Conservation (phyloP, 1,140 invertebrate species). For the Drosophila auraria region DNA sequence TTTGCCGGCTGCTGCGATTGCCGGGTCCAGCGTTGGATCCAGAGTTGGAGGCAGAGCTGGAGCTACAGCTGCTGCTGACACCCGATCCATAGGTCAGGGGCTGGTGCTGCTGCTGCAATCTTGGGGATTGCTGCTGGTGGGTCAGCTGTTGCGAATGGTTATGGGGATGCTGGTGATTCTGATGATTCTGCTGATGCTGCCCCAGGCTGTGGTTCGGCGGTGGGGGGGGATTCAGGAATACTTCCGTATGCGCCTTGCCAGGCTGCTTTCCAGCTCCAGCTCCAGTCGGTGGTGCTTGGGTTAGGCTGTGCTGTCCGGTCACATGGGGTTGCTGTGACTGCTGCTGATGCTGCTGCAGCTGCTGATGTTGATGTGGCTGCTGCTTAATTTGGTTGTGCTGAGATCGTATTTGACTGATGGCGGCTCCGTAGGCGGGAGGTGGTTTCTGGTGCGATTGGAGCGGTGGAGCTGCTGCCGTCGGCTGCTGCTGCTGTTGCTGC, state of each 20-base stretch:
- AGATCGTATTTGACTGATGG: conserved; percentile 85
- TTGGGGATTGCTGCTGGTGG: conserved; percentile 13
- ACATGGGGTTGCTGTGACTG: conserved; percentile 39
- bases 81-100: conserved; percentile 20
- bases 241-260: conserved; percentile 63
- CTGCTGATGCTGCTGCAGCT: conserved; percentile 36
- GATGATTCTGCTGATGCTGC: conserved; percentile 19
- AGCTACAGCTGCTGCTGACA: conserved; percentile 15
- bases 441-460: conserved; percentile 78
- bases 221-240: conserved; percentile 73
- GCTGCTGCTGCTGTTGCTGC: conserved; percentile 47
- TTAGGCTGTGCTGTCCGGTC: conserved; percentile 57
- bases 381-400: conserved; percentile 85
- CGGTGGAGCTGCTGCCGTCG: conserved; percentile 29
- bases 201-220: conserved; percentile 40
- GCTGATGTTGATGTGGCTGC: conserved; percentile 54
- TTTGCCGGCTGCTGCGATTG: conserved; percentile 53
- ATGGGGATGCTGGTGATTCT: conserved; percentile 41
- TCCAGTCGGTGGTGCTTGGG: conserved; percentile 64
- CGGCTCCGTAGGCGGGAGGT: conserved; percentile 82
- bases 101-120: conserved; percentile 37
- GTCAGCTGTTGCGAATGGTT: conserved; percentile 27
- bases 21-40: neutral
- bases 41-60: conserved; percentile 12
- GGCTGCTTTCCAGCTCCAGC: conserved; percentile 34